phyloP scores from a whole-genome alignment of 2,888 invertebrate genomes.

The Diadegma fenestrale region DNA sequence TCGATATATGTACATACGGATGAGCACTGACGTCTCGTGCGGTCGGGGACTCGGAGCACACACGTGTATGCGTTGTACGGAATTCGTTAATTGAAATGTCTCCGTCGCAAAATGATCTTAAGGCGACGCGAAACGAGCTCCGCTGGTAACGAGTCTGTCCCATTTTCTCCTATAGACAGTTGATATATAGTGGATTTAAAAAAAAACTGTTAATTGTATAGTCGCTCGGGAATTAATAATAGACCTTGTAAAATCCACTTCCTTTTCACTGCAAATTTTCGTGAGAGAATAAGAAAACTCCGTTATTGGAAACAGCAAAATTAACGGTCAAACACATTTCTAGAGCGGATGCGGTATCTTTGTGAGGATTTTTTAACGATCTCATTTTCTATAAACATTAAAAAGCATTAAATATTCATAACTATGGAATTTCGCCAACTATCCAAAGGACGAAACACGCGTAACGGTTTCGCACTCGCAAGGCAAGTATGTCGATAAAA shows the following conservation, averaged over 20 bases:
- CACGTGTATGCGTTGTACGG: neutral
- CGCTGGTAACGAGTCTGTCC: neutral
- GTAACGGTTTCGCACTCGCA: neutral
- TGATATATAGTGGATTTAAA: neutral
- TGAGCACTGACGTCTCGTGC: slow-evolving; percentile 50
- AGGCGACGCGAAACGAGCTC: neutral
- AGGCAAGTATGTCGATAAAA: neutral
- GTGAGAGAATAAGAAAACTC: slow-evolving; percentile 5
- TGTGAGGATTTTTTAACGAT: neutral
- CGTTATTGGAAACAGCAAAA: neutral
- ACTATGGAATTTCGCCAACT: neutral
- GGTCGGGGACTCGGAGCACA: slow-evolving; percentile 24
- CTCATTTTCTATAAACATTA: neutral
- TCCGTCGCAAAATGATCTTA: slow-evolving; percentile 47
- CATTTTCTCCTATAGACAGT: slow-evolving; percentile 12
- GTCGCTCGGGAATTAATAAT: slow-evolving; percentile 6
- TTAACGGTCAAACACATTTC: slow-evolving; percentile 11
- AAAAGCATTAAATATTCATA: neutral
- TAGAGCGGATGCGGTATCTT: neutral
- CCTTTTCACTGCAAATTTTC: slow-evolving; percentile 15
- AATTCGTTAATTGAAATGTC: slow-evolving; percentile 79
- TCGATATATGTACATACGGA: slow-evolving; percentile 37
- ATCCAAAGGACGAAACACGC: neutral
- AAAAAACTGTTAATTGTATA: neutral
- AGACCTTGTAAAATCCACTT: slow-evolving; percentile 2